phyloP scores from a whole-genome alignment of 2,113 vertebrate genomes.

The Vidua chalybeata region DNA sequence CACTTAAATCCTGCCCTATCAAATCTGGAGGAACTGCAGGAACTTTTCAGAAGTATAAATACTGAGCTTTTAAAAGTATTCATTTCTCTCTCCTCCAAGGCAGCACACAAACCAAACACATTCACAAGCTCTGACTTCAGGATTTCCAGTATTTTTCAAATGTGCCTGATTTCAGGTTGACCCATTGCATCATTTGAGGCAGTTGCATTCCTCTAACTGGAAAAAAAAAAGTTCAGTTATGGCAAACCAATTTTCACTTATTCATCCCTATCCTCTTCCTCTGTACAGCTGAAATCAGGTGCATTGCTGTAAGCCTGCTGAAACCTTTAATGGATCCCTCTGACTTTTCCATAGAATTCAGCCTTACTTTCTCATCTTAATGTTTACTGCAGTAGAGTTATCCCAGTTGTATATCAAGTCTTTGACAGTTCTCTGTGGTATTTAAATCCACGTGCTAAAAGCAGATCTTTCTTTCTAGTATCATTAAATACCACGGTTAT shows the following conservation, averaged over 20 bases:
- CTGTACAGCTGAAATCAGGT: not conserved
- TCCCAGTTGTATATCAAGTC: not conserved
- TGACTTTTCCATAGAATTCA: not conserved
- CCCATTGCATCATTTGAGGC: not conserved
- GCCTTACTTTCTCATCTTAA: not conserved
- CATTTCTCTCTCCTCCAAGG: slow-evolving; percentile 49
- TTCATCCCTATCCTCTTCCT: not conserved
- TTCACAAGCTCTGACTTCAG: slow-evolving; percentile 27
- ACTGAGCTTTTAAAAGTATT: slow-evolving; percentile 38
- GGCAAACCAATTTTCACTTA: not conserved
- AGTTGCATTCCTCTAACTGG: not conserved
- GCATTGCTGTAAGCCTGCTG: not conserved
- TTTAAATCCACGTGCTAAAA: slow-evolving; percentile 1
- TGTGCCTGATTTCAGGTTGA: not conserved
- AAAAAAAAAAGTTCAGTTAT: not conserved
- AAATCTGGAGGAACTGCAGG: slow-evolving; percentile 28
- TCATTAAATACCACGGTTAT: not conserved
- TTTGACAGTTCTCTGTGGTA: not conserved
- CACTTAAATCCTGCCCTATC: slow-evolving; percentile 45
- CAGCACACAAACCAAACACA: slow-evolving; percentile 58
- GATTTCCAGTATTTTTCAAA: slow-evolving; percentile 57
- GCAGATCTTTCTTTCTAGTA: not conserved
- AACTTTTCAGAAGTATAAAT: slow-evolving; percentile 53
- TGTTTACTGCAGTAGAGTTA: not conserved
- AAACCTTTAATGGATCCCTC: not conserved